Conservation (phyloP, 2,113 vertebrate species). For the Caracal caracal region DNA sequence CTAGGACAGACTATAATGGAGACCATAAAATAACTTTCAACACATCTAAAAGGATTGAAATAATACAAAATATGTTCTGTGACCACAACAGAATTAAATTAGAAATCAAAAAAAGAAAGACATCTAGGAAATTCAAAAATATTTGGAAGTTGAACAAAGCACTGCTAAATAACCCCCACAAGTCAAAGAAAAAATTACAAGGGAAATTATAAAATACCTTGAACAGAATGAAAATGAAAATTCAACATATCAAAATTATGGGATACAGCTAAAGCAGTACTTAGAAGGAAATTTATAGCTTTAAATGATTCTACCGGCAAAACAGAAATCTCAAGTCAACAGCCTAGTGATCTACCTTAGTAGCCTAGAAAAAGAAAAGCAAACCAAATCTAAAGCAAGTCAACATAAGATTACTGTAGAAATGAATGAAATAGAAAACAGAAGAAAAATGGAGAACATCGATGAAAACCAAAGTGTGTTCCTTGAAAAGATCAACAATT, state of each 20-base stretch:
- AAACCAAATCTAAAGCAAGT: background rate
- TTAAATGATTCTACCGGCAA: background rate
- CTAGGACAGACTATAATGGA: background rate
- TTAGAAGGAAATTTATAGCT: background rate
- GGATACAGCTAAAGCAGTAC: background rate
- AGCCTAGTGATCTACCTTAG: background rate
- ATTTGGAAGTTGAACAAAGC: background rate
- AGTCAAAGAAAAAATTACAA: background rate
- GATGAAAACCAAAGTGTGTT: background rate
- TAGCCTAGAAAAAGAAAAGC: slow-evolving; percentile 9
- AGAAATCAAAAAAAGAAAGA: background rate
- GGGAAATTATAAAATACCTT: background rate
- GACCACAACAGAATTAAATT: background rate
- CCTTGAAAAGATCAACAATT: background rate
- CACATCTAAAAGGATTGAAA: background rate
- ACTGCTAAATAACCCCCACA: background rate
- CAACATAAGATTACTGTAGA: background rate
- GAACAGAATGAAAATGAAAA: background rate
- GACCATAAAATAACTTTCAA: background rate
- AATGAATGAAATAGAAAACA: background rate
- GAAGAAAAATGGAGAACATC: background rate
- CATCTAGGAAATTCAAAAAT: background rate
- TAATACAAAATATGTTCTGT: background rate
- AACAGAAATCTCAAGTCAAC: slow-evolving; percentile 25
- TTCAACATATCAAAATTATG: background rate